Base-by-base conservation (phyloP, 2,888 invertebrate genomes). In the Drosophila atripex region DNA sequence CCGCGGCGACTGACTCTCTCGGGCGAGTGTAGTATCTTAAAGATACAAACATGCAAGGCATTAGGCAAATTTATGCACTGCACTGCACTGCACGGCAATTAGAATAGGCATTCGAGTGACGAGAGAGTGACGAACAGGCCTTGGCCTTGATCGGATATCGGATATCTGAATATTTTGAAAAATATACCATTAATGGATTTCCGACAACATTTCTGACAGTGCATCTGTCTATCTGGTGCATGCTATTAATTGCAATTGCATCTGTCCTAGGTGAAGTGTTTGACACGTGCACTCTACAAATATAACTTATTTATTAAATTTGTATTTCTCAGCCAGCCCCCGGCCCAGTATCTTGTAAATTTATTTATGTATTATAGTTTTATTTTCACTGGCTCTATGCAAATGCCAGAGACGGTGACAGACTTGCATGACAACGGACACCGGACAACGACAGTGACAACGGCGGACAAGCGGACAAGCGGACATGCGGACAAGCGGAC, bases 311-410 rank as follows among this genome's bases (percentile, higher is more conserved):
- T 65, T 65, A 64, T 64, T 64, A 64, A 64, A 18, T 28, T 28
- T 28, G 9, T 28, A 1, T 28, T 9, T 9, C 28, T 3, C 4
- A 1, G 2, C 28, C 2, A 28, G 28, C 28, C 25, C 25, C 28
- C 2, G 9, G 28, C 28, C 25, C 25, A 28, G 28, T 28, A 28
- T 28, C 65, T 53, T 32, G 23, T 16, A 14, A 9, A 72, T 73
- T 69, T 76, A 61, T 63, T 69, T 74, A 63, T 63, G 65, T 85
- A 41, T 41, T 41, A 18, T 41, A 85, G 80, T 85, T 78, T 78
- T 85, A 84, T 83, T 71, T 54, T 38, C n/a, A n/a, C 38, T 45
- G 45, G 21, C 21, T 23, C 58, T 53, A 70, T 70, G 70, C 70
- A 71, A 71, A 69, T 56, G 59, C 39, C 56, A 54, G 73, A 30